Percentiles rank a stretch among this genome's conserved stretches.
These are phyloP conservation scores for Macroteleia sp. DNA, from an alignment of 2,888 invertebrate species.

Conservation along the genomic window DNA sequence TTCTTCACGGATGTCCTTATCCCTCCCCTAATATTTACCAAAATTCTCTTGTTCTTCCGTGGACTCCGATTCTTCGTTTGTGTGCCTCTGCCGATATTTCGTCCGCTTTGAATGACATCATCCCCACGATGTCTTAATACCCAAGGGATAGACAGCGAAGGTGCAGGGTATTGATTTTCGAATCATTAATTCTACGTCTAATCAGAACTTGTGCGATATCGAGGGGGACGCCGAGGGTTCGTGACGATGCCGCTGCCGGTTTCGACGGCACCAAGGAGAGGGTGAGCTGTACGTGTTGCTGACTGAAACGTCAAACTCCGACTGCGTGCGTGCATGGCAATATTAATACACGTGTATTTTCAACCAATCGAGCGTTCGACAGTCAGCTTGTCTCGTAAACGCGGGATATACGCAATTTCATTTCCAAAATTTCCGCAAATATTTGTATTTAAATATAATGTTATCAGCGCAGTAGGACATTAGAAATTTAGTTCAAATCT, in stretches of 20 bases:
- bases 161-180: constrained; percentile 82
- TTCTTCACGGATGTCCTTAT: too few species aligned
- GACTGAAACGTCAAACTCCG: constrained; percentile 74
- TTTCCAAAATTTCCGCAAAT: too few species aligned
- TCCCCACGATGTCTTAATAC: constrained; percentile 78
- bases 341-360: constrained; percentile 57
- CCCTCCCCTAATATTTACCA: constrained; percentile 50
- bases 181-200: constrained; percentile 84
- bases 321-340: constrained; percentile 55
- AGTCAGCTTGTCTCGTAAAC: constrained; percentile 19
- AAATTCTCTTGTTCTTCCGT: constrained; percentile 67
- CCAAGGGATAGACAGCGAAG: constrained; percentile 65
- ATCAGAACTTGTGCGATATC: constrained; percentile 78
- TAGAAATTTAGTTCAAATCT: too few species aligned
- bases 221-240: constrained; percentile 70
- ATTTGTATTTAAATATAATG: too few species aligned
- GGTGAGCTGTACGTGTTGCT: constrained; percentile 68
- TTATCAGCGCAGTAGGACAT: too few species aligned
- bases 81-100: constrained; percentile 30
- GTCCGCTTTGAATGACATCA: constrained; percentile 58
- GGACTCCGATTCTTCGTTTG: constrained; percentile 30
- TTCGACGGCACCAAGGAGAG: constrained; percentile 47
- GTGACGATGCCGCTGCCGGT: constrained; percentile 61
- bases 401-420: constrained; percentile 1
- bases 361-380: constrained; percentile 33